Evolutionary conservation across 2,888 invertebrate species (phyloP), one percentile per base, ranked within the genome.

Genomic region (Siphlonurus alternatus): DNA sequence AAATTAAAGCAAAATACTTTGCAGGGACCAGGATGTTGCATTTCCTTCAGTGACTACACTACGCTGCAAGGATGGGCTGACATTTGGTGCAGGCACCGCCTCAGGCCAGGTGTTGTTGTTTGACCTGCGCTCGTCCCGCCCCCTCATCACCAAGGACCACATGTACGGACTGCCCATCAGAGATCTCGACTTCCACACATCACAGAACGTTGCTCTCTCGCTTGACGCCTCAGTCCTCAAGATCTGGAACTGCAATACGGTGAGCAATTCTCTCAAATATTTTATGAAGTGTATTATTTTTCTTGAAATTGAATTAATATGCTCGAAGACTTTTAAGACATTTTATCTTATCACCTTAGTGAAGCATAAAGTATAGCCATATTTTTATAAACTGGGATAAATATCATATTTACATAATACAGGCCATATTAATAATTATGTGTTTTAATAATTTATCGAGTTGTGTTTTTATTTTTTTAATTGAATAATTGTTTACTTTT

Each of bases 91-190:
- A 2, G 99, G 99, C 15, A 96, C 94, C 53, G 86, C 88, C 2
- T 92, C 92, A 22, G 99, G 99, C 0, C 95, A 98, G 79, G 84
- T 96, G 51, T 78, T 98, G 10, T 75, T 99, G 1, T 99, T 96
- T 74, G 99, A 99, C 74, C 86, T 99, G 67, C 84, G 99, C 67
- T 89, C 95, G 3, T 86, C 86, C 69, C 90, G 89, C 72, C 98
- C 99, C 0, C 80, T 90, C 59, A 76, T 89, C 59, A 80, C 93
- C 0, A 98, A 98, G 75, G 97, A 99, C 76, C 98, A 99, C 73
- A 87, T 93, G 80, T 94, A 96, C 74, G 91, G 89, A 66, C 79
- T 90, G 61, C 94, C 98, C 0, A 95, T 99, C 63, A 92, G 87
- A 73, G 83, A 86, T 71, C 79, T 99, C 64, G 87, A 87, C 59